phyloP scores from a whole-genome alignment of 2,113 vertebrate species.

The human (Homo sapiens) region DNA sequence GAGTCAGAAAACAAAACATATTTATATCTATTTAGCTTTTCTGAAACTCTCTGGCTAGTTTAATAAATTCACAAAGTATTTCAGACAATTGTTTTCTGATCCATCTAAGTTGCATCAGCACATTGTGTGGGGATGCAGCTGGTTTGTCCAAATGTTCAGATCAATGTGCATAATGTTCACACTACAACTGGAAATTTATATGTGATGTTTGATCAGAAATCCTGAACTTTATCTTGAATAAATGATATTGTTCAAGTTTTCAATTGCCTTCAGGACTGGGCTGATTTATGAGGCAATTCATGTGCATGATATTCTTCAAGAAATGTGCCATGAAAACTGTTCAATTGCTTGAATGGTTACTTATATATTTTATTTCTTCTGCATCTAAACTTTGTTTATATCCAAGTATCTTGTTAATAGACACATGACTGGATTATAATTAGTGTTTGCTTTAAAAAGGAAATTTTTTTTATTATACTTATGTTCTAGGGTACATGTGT shows the following conservation, averaged over 20 bases:
- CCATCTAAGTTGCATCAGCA: background rate
- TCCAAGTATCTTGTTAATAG: background rate
- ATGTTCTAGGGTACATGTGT: too few relatives aligned
- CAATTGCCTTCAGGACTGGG: background rate
- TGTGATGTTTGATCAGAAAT: background rate
- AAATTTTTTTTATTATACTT: background rate
- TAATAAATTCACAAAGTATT: background rate
- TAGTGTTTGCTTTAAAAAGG: background rate
- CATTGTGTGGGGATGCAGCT: background rate
- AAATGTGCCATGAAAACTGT: background rate
- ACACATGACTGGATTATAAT: background rate
- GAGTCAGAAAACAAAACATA: slow-evolving; percentile 46
- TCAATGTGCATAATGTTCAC: background rate
- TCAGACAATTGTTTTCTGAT: background rate
- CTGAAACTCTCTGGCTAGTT: slow-evolving; percentile 13
- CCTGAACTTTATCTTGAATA: background rate
- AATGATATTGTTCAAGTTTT: background rate
- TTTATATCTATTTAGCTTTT: slow-evolving; percentile 1
- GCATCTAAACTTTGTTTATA: background rate
- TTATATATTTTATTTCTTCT: background rate
- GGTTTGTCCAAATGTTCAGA: background rate
- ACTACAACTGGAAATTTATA: background rate
- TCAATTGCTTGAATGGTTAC: background rate
- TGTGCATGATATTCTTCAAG: background rate
- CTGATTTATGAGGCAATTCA: background rate